Percentiles rank a stretch among this genome's conserved stretches.
These are phyloP conservation scores for Conomelus anceps DNA, from an alignment of 2,888 invertebrate genomes.

Conservation along the genomic window DNA sequence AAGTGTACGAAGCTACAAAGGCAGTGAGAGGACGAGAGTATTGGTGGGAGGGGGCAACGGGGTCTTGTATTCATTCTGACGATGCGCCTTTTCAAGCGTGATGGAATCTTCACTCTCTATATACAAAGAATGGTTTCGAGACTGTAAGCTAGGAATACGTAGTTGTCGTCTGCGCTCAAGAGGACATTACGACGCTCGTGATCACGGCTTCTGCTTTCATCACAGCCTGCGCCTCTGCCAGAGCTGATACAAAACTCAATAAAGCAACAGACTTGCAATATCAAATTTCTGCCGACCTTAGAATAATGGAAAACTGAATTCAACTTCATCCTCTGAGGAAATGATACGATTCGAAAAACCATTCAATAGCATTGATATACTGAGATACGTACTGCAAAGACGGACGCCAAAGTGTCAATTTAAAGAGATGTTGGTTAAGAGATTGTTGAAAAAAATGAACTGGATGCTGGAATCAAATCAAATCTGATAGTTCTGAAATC, in stretches of 20 bases:
- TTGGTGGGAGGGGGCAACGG: neutral
- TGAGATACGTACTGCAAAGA: neutral
- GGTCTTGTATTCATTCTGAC: neutral
- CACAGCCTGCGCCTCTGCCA: neutral
- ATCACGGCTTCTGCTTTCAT: neutral
- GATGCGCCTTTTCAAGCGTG: neutral
- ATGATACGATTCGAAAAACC: neutral
- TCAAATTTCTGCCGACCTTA: neutral
- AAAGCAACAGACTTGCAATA: neutral
- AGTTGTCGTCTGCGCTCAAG: neutral
- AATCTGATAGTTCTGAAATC: too few relatives aligned
- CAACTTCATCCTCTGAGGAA: neutral
- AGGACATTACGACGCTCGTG: neutral
- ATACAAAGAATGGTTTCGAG: neutral
- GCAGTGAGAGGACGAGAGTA: too few relatives aligned
- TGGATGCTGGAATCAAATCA: too few relatives aligned
- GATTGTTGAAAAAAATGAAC: neutral
- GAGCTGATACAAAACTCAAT: neutral
- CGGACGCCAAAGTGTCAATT: neutral
- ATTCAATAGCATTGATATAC: neutral
- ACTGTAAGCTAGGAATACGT: neutral
- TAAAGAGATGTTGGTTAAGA: neutral
- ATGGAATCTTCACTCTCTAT: constrained; percentile 8
- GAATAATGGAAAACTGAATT: neutral
- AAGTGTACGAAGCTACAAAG: neutral